phyloP scores from a whole-genome alignment of 2,888 invertebrate genomes.

The Melipona bicolor region DNA sequence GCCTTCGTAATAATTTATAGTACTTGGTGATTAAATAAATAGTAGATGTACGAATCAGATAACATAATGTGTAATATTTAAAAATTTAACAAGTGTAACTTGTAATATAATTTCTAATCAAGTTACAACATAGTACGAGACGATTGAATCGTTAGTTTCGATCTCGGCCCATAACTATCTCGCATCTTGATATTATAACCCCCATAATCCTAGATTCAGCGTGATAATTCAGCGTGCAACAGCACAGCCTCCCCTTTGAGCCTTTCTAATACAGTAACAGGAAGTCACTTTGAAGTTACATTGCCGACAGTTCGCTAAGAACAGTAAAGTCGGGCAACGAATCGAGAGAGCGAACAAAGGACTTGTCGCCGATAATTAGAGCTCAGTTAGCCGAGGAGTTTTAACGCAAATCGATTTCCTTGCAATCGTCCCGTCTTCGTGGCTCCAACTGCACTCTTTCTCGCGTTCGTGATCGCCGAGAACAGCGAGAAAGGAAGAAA shows the following conservation, averaged over 20 bases:
- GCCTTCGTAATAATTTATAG: too few species aligned
- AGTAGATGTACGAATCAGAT: not conserved
- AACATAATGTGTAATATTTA: too few species aligned
- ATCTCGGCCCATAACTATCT: not conserved
- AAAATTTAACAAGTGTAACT: too few species aligned
- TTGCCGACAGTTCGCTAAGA: not conserved
- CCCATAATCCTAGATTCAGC: not conserved
- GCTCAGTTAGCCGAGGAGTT: not conserved
- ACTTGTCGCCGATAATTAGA: conserved; percentile 7
- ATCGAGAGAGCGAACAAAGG: not conserved
- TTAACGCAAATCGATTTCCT: conserved; percentile 13
- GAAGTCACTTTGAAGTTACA: not conserved
- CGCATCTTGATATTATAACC: not conserved
- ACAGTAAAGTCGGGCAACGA: conserved; percentile 2
- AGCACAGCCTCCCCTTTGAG: not conserved
- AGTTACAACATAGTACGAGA: too few species aligned
- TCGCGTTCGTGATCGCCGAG: not conserved
- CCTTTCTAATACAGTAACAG: not conserved
- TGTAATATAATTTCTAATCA: too few species aligned
- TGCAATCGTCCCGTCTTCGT: conserved; percentile 7
- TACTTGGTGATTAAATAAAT: too few species aligned
- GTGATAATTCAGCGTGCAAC: not conserved
- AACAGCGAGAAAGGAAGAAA: not conserved
- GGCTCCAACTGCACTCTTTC: not conserved
- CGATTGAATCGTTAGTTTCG: too few species aligned